Conservation (phyloP, 2,113 vertebrate species). For the Cacatua alba region DNA sequence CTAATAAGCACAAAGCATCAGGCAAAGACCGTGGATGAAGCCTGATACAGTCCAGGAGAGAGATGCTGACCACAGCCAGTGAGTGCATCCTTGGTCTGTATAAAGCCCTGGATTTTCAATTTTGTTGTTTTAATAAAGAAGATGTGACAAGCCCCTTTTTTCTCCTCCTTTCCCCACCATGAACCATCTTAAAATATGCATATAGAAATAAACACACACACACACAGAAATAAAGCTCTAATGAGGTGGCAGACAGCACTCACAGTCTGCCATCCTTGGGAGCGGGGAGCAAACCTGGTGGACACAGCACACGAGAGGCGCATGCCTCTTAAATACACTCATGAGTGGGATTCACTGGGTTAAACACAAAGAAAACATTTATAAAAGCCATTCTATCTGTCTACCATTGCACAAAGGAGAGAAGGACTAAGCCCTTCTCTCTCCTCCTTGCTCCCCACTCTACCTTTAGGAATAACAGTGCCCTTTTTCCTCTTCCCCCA, state of each 20-base stretch:
- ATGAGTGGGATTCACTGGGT: background rate
- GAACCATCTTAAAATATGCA: background rate
- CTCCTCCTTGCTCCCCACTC: background rate
- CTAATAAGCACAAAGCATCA: background rate
- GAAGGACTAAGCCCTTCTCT: background rate
- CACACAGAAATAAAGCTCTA: background rate
- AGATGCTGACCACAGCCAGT: background rate
- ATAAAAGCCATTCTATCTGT: background rate
- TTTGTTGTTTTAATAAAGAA: background rate
- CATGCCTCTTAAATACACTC: background rate
- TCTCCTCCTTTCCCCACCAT: background rate
- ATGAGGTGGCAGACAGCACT: background rate
- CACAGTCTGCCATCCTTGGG: background rate
- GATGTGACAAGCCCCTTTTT: background rate
- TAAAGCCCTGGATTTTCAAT: background rate
- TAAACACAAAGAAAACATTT: background rate
- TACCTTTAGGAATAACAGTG: background rate
- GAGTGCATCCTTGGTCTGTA: background rate
- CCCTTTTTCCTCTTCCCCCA: background rate
- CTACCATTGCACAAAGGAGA: background rate
- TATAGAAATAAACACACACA: background rate
- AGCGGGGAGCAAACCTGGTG: background rate
- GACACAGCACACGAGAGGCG: background rate
- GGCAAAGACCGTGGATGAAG: background rate
- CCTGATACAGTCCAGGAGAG: background rate